Evolutionary conservation across 2,888 invertebrate genomes (phyloP).

Genomic region (Cyrtodaria siliqua): DNA sequence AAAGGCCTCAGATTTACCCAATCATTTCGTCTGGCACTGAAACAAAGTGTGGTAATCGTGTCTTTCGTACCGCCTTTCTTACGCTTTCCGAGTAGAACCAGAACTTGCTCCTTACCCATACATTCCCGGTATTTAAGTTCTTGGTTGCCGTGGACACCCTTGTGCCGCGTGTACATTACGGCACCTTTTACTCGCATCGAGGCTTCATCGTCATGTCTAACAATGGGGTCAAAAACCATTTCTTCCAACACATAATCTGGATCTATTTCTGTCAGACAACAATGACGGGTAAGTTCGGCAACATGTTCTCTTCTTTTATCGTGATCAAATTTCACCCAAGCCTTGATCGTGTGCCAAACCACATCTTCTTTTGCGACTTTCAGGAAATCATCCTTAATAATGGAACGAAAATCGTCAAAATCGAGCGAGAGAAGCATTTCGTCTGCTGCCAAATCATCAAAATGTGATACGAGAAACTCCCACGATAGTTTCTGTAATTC

Average conservation of each 20-base stretch:
- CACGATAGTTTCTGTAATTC: constrained; percentile 18
- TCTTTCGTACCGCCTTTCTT: neutral
- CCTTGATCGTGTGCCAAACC: constrained; percentile 33
- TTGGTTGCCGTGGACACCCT: constrained; percentile 26
- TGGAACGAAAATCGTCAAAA: constrained; percentile 29
- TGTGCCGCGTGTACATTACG: constrained; percentile 30
- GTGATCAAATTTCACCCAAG: constrained; percentile 41
- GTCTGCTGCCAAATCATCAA: constrained; percentile 15
- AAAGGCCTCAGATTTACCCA: neutral
- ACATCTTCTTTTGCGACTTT: constrained; percentile 26
- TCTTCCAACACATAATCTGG: constrained; percentile 28
- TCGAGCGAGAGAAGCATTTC: constrained; percentile 18
- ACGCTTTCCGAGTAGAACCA: constrained; percentile 11
- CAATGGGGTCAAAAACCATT: constrained; percentile 35
- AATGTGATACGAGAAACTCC: constrained; percentile 22
- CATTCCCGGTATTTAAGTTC: constrained; percentile 36
- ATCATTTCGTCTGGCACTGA: neutral
- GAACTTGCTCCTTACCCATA: constrained; percentile 29
- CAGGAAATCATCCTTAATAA: constrained; percentile 37
- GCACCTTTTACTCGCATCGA: constrained; percentile 24
- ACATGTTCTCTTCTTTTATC: too few species aligned
- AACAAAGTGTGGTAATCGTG: neutral
- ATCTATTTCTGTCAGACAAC: constrained; percentile 39
- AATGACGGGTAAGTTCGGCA: constrained; percentile 16
- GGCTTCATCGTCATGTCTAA: constrained; percentile 31